These are phyloP conservation scores for Acrocyrtus sp. DNA, from an alignment of 2,888 invertebrate species.

Conservation along the genomic window DNA sequence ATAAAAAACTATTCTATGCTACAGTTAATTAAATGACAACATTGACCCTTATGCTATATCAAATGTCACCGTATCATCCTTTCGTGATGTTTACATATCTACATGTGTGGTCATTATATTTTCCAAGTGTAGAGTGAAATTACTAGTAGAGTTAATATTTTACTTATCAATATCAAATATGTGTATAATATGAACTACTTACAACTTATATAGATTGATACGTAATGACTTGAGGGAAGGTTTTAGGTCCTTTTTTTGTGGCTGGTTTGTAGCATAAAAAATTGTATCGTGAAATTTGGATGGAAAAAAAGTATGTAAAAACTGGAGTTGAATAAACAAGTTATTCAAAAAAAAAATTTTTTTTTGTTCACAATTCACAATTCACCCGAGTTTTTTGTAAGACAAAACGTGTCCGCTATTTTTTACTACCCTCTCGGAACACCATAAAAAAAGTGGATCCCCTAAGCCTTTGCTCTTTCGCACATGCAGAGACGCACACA, in stretches of 20 bases:
- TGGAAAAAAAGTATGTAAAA: neutral
- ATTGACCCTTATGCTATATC: neutral
- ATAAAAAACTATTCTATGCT: too few species aligned
- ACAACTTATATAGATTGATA: too few species aligned
- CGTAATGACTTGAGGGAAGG: neutral
- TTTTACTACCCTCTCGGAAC: too few species aligned
- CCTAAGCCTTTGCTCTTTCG: too few species aligned
- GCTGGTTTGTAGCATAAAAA: constrained; percentile 31
- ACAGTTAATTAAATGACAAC: too few species aligned
- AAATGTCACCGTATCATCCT: neutral
- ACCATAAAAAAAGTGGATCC: too few species aligned
- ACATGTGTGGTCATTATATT: neutral
- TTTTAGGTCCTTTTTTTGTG: neutral
- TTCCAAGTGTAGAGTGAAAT: neutral
- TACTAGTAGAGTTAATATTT: neutral
- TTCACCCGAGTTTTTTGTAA: too few species aligned
- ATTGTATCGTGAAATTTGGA: too few species aligned
- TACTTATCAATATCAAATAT: too few species aligned
- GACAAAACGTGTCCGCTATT: too few species aligned
- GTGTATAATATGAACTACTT: too few species aligned
- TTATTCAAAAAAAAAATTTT: constrained; percentile 5
- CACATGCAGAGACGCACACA: too few species aligned
- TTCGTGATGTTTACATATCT: neutral
- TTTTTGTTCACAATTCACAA: neutral
- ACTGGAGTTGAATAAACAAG: constrained; percentile 40